phyloP scores from a whole-genome alignment of 2,888 invertebrate genomes.

The Epiblema foenella region DNA sequence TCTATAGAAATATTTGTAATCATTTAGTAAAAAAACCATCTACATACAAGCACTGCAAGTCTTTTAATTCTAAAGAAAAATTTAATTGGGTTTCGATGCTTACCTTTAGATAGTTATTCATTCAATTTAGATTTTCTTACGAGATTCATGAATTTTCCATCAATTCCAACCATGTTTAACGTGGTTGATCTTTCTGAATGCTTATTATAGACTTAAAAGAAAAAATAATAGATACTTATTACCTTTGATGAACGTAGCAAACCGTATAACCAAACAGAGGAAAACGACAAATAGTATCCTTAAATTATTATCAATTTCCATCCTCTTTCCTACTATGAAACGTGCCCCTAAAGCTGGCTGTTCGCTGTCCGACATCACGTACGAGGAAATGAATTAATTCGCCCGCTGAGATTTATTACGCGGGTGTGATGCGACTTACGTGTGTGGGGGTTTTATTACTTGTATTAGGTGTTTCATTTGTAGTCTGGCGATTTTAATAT shows the following conservation, averaged over 20 bases:
- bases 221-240: too few species aligned
- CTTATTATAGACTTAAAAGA: background rate
- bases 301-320: conserved; percentile 20
- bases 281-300: conserved; percentile 9
- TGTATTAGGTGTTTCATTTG: conserved; percentile 2
- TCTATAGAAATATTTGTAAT: too few species aligned
- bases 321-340: conserved; percentile 1
- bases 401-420: conserved; percentile 39
- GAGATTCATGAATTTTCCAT: background rate
- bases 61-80: background rate
- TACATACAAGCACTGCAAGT: background rate
- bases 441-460: conserved; percentile 40
- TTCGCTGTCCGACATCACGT: conserved; percentile 40
- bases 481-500: conserved; percentile 20
- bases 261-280: background rate
- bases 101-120: background rate
- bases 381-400: conserved; percentile 45
- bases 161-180: too few species aligned
- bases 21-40: background rate
- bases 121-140: background rate
- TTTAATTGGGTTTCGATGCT: background rate
- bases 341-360: conserved; percentile 37
- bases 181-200: background rate
- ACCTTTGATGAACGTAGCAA: too few species aligned
- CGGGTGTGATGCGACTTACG: conserved; percentile 41